Evolutionary conservation across 2,113 vertebrate genomes (phyloP), one percentile per base, ranked within the genome.

Genomic region (Pardalotus punctatus): DNA sequence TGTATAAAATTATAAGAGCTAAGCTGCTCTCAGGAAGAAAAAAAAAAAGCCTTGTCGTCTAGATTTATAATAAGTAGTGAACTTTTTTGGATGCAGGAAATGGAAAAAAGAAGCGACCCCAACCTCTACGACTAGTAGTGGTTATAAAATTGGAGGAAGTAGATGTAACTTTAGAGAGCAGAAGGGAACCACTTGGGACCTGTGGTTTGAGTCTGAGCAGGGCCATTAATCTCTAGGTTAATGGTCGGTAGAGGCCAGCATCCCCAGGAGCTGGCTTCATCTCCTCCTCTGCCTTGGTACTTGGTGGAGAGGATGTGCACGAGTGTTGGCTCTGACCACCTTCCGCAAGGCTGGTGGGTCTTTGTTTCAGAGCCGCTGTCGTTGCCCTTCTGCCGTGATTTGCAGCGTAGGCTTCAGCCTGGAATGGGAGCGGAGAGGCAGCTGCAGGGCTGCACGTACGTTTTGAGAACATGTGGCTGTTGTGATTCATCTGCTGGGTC

Each of bases 311-410:
- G 61, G 48, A 21, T 11, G 10, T 6, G 8, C 21, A 0, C 2
- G 8, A 8, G 7, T 2, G 16, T 3, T 43, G 5, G 31, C 10
- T 40, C 42, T 33, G 19, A 43, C 12, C 7, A 1, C 51, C 27
- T 31, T 24, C 58, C 14, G 4, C 29, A 47, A 16, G 36, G 29
- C 53, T 28, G 14, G 9, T 0, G 7, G 12, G 3, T 7, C 36
- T 40, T 51, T 9, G 14, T 42, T 64, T 36, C 45, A 7, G 21
- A 33, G 45, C 14, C 0, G 4, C 16, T 29, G 74, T n/a, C 0
- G 0, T 36, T 47, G 24, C 42, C 43, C 40, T 77, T 67, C 45
- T 6, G 31, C 62, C 0, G 2, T 3, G 61, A 19, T 36, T 57
- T 43, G n/a, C 64, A 53, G 62, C 0, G 35, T 3, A 16, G 60